These are phyloP conservation scores for Eupsilia transversa DNA, from an alignment of 2,888 invertebrate species.

Conservation along the genomic window DNA sequence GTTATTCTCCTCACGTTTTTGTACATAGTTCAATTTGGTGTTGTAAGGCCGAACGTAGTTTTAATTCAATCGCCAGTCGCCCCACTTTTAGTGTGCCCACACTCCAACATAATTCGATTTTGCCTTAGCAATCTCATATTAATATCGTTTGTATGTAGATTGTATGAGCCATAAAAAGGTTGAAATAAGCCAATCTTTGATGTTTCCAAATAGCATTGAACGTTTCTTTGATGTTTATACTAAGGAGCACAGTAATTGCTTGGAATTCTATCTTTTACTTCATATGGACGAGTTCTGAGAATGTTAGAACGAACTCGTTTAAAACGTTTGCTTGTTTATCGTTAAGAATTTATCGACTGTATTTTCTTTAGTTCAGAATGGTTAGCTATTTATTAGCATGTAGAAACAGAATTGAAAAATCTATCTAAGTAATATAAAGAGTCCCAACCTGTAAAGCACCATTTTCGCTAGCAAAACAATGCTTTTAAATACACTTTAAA, in stretches of 20 bases:
- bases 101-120: slow-evolving; percentile 41
- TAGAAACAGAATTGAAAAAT: slow-evolving; percentile 12
- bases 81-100: slow-evolving; percentile 30
- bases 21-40: slow-evolving; percentile 55
- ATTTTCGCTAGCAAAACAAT: slow-evolving; percentile 55
- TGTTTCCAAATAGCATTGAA: slow-evolving; percentile 22
- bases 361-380: neutral
- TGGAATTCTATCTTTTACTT: slow-evolving; percentile 6
- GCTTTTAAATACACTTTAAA: slow-evolving; percentile 50
- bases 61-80: slow-evolving; percentile 56
- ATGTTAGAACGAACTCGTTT: slow-evolving; percentile 13
- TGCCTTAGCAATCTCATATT: slow-evolving; percentile 44
- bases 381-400: slow-evolving; percentile 29
- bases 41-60: slow-evolving; percentile 41
- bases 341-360: slow-evolving; percentile 12
- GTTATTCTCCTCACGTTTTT: slow-evolving; percentile 58
- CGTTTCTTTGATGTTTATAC: slow-evolving; percentile 30
- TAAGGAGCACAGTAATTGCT: slow-evolving; percentile 2
- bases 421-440: slow-evolving; percentile 6
- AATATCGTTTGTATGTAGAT: slow-evolving; percentile 39
- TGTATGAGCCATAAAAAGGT: slow-evolving; percentile 18
- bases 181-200: slow-evolving; percentile 23
- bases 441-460: slow-evolving; percentile 42
- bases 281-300: slow-evolving; percentile 24
- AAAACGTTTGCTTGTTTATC: slow-evolving; percentile 17